Base-by-base conservation (phyloP, 2,888 invertebrate genomes). In the Lasioglossum calceatum region DNA sequence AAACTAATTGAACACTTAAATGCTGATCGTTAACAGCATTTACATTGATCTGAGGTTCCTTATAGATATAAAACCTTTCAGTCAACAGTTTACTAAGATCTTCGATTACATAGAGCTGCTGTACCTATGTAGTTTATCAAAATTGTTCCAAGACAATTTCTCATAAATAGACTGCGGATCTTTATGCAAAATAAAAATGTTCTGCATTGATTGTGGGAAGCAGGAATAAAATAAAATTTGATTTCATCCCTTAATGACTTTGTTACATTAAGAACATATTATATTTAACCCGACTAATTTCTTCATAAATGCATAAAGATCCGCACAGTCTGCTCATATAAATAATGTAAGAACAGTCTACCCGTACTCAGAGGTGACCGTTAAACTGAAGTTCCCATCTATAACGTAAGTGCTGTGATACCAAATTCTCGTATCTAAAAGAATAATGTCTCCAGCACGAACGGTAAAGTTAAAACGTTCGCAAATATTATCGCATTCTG, bases 361-460 rank as follows among this genome's bases (percentile, higher is more conserved):
- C 92, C 99, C 98, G 95, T 98, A 99, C 95, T 99, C 99, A 0
- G 99, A 99, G 91, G 98, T 98, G 84, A 99, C 97, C 23, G 98
- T 98, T 71, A 99, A 96, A 90, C 98, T 98, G 92, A 99, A 97
- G 93, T 98, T 97, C 10, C 97, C 97, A 89, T 97, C 97, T 73
- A 97, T 97, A 82, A 98, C 97, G 90, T 96, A 97, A 61, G 99
- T 99, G 78, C 97, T 97, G 95, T 99, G 98, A 94, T 98, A 99
- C 99, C 99, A 99, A 86, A 98, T 96, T 91, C 98, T 97, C 0
- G 99, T 99, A 94, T 99, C 98, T 79, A 99, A 96, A 84, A 99
- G 96, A 85, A 99, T 98, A 97, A 98, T 97, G 96, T 99, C 99
- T 61, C 98, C 98, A 36, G 98, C 97, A 94, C 98, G 97, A 47